Base-by-base conservation (phyloP, 2,888 invertebrate genomes). In the Bembecia ichneumoniformis region DNA sequence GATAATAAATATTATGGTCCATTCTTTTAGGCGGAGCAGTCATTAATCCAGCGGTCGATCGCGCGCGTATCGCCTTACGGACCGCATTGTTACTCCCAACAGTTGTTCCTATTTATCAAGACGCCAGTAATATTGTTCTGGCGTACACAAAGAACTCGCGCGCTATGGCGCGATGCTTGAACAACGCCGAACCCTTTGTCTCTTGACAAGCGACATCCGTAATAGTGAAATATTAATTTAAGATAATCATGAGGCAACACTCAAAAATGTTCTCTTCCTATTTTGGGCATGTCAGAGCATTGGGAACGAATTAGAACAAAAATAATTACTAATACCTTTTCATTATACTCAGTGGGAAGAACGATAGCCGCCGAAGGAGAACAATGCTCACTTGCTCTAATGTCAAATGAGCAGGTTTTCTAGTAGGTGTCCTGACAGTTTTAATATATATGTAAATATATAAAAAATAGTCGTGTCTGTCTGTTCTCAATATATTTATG, bases 1-100 rank as follows among this genome's bases (percentile, higher is more conserved):
- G 83, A 87, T 87, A 83, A 86, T 84, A 86, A 86, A 87, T 86
- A 86, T 86, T 83, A 78, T 79, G 72, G 79, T 74, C 82, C 82
- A 84, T 87, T 87, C 86, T 87, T 87, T 87, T 86, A 82, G 82
- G 78, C 77, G 81, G 77, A 81, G 72, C 76, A 72, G 82, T 82
- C 86, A 87, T 87, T 86, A 86, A 87, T 86, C 82, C 78, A 79
- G 69, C 58, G 75, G 76, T 78, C 80, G 86, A 87, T 87, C 80
- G 75, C 71, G 77, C 68, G 66, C 75, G 79, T 84, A 86, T 87
- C 86, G 80, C 72, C 79, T 83, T 84, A 83, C 84, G 73, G 71
- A 70, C 68, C 66, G 76, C 75, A 86, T 87, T 86, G 86, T 87
- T 82, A 74, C 73, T 61, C 69, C 56, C 73, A 67, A 69, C 77